Evolutionary conservation across 2,888 invertebrate species (phyloP).

Genomic region (Camponotus fellah): DNA sequence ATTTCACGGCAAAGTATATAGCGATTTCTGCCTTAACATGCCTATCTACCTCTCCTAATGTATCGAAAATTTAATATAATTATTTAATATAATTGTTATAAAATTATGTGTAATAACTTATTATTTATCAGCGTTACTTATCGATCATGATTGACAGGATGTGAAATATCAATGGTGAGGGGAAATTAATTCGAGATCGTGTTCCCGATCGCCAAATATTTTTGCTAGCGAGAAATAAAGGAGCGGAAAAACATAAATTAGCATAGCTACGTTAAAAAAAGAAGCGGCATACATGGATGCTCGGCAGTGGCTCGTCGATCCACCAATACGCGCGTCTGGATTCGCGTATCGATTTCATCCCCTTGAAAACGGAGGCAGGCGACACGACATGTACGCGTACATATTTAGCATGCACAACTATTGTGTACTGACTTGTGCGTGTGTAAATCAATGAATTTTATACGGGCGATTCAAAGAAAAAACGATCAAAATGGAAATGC

Average conservation of each 20-base stretch:
- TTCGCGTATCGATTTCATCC: conserved; percentile 54
- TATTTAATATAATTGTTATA: neutral
- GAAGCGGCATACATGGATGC: neutral
- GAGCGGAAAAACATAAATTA: conserved; percentile 6
- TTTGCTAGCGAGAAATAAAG: neutral
- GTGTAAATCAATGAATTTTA: conserved; percentile 50
- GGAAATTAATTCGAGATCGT: neutral
- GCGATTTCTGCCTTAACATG: neutral
- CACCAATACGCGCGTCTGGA: conserved; percentile 48
- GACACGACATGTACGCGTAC: neutral
- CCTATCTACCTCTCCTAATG: neutral
- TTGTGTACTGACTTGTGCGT: neutral
- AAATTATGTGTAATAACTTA: too few species aligned
- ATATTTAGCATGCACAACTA: conserved; percentile 40
- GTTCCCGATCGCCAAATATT: neutral
- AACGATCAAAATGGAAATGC: conserved; percentile 40
- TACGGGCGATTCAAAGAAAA: conserved; percentile 25
- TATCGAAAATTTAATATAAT: neutral
- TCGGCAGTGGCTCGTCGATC: conserved; percentile 29
- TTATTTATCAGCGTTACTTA: neutral
- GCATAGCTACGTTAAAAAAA: neutral
- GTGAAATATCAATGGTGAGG: neutral
- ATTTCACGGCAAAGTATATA: conserved; percentile 15
- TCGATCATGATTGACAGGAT: neutral
- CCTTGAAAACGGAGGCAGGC: conserved; percentile 22